phyloP scores from a whole-genome alignment of 2,113 vertebrate genomes.

The Tonatia bakeri region DNA sequence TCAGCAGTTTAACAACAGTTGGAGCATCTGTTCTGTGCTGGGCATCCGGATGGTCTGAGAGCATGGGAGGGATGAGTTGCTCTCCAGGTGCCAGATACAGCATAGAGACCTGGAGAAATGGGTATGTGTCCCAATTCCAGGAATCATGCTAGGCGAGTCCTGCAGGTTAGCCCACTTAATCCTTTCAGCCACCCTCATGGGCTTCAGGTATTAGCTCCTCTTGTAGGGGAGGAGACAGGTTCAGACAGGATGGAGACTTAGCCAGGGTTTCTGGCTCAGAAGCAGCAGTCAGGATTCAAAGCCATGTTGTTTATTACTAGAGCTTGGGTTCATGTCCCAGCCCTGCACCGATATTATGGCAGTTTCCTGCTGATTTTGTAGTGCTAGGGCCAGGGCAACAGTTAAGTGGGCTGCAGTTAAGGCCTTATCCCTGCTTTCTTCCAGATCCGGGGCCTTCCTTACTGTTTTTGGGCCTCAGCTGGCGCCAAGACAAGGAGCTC shows the following conservation, averaged over 20 bases:
- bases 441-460: neutral
- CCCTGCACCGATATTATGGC: neutral
- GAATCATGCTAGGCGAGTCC: neutral
- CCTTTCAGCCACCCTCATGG: neutral
- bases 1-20: neutral
- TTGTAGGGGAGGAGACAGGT: neutral
- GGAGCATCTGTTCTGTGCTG: neutral
- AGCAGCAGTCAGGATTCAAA: neutral
- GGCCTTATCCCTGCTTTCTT: neutral
- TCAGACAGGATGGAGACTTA: neutral
- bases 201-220: neutral
- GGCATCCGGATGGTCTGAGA: neutral
- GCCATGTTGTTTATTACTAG: neutral
- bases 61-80: neutral
- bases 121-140: neutral
- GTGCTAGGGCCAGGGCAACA: neutral
- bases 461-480: neutral
- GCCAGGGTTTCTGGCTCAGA: neutral
- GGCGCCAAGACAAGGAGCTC: neutral
- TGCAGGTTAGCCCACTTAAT: neutral
- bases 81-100: accelerated
- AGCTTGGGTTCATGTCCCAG: neutral
- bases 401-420: neutral
- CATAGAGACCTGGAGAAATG: neutral
- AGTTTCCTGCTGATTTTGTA: neutral